Evolutionary conservation across 2,797 vertebrate species (phyloP).

Genomic region (Petrocephalus schoutedeni): DNA sequence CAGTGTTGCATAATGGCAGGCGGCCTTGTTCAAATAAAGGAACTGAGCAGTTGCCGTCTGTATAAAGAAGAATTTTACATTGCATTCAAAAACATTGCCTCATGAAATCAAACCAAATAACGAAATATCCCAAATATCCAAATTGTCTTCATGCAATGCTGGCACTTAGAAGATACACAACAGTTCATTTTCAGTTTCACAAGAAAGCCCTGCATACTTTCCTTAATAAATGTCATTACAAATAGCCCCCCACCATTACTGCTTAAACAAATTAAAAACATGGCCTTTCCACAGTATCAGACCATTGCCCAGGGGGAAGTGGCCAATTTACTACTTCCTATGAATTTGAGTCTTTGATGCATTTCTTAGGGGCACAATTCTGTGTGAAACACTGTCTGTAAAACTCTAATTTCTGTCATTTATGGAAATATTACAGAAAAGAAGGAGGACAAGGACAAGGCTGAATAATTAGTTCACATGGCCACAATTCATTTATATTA

Average conservation of each 20-base stretch:
- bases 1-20: constrained; percentile 51
- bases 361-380: neutral
- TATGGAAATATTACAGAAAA: too few species aligned
- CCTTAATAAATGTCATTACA: constrained; percentile 34
- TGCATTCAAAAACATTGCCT: constrained; percentile 42
- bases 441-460: too few species aligned
- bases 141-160: constrained; percentile 29
- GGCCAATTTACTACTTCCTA: constrained; percentile 23
- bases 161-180: constrained; percentile 43
- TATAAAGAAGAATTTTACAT: constrained; percentile 35
- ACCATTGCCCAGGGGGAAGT: constrained; percentile 27
- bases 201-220: constrained; percentile 29
- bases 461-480: too few species aligned
- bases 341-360: neutral
- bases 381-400: too few species aligned
- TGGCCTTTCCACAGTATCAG: constrained; percentile 21
- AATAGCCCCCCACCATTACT: constrained; percentile 33
- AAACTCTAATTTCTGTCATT: too few species aligned
- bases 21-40: constrained; percentile 62
- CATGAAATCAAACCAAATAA: constrained; percentile 55
- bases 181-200: constrained; percentile 33
- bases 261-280: constrained; percentile 44
- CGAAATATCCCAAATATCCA: constrained; percentile 27
- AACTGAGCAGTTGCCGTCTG: constrained; percentile 42
- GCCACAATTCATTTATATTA: too few species aligned